A percentile compares a stretch with the other conserved stretches of the same genome.
phyloP scores from a whole-genome alignment of 1,140 invertebrate genomes.

The Aphelinus certus region DNA sequence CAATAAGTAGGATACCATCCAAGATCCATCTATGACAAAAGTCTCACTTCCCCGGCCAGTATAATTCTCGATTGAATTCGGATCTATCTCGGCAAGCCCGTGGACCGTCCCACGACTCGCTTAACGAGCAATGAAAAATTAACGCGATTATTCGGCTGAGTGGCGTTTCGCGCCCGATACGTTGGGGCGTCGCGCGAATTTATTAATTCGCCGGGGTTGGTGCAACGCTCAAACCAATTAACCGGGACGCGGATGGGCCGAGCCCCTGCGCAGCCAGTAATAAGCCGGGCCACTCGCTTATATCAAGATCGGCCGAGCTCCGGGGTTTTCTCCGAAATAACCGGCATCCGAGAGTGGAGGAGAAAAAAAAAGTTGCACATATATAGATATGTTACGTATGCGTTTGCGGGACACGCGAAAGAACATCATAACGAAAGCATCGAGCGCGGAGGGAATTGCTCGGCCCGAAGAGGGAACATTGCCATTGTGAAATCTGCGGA shows the following conservation, averaged over 20 bases:
- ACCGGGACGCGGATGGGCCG: background rate
- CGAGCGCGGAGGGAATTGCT: background rate
- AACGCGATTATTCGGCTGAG: no score
- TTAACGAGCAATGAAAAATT: no score
- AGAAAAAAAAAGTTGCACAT: background rate
- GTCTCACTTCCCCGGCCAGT: no score
- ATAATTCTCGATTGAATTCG: no score
- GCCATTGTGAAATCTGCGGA: background rate
- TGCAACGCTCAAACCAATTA: background rate
- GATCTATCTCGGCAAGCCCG: no score
- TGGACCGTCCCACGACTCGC: no score
- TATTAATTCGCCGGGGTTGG: background rate
- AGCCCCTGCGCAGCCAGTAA: background rate
- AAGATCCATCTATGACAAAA: no score
- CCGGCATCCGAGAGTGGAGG: background rate
- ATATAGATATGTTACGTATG: background rate
- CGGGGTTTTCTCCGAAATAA: background rate
- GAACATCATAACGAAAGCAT: background rate
- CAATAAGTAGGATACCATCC: no score
- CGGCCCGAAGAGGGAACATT: background rate
- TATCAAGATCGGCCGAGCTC: constrained; percentile 1
- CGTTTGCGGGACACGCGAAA: background rate
- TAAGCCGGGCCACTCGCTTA: background rate
- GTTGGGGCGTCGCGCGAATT: background rate
- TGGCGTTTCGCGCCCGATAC: background rate